These are phyloP conservation scores for Drosophila affinis DNA, from an alignment of 2,888 invertebrate genomes.

Conservation along the genomic window DNA sequence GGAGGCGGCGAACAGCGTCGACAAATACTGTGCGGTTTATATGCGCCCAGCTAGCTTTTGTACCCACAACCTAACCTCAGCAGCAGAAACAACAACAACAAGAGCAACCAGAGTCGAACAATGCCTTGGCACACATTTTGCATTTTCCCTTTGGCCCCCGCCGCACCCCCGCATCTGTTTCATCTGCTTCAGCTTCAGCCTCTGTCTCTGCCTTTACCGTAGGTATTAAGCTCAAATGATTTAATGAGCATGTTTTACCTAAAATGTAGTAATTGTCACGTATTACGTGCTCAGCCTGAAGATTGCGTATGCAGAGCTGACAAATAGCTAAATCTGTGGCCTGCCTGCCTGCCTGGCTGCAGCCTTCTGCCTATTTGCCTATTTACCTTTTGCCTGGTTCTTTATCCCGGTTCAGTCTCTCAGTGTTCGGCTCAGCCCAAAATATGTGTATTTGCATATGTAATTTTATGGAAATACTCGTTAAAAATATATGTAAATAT, in stretches of 20 bases:
- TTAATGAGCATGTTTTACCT: constrained; percentile 77
- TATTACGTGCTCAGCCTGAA: constrained; percentile 75
- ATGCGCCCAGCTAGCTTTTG: constrained; percentile 49
- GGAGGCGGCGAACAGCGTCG: constrained; percentile 14
- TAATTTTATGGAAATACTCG: constrained; percentile 78
- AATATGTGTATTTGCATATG: constrained; percentile 78
- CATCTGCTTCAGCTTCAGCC: not conserved
- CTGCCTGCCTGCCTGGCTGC: not conserved
- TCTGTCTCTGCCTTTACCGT: constrained; percentile 20
- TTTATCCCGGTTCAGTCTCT: constrained; percentile 6
- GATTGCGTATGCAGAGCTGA: constrained; percentile 62
- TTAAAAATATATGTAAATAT: constrained; percentile 66
- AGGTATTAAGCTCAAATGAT: constrained; percentile 74
- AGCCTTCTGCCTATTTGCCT: not conserved
- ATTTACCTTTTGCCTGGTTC: constrained; percentile 12
- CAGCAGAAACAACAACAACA: constrained; percentile 20
- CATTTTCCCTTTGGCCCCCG: constrained; percentile 14
- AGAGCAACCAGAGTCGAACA: constrained; percentile 44
- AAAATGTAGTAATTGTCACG: constrained; percentile 80
- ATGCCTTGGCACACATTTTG: constrained; percentile 58
- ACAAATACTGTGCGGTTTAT: constrained; percentile 54
- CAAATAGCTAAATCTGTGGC: constrained; percentile 74
- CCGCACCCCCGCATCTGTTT: not conserved
- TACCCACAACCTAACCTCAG: constrained; percentile 12
- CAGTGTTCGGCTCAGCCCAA: constrained; percentile 33